Conservation (phyloP, 2,113 vertebrate species). For the Hystrix brachyura region DNA sequence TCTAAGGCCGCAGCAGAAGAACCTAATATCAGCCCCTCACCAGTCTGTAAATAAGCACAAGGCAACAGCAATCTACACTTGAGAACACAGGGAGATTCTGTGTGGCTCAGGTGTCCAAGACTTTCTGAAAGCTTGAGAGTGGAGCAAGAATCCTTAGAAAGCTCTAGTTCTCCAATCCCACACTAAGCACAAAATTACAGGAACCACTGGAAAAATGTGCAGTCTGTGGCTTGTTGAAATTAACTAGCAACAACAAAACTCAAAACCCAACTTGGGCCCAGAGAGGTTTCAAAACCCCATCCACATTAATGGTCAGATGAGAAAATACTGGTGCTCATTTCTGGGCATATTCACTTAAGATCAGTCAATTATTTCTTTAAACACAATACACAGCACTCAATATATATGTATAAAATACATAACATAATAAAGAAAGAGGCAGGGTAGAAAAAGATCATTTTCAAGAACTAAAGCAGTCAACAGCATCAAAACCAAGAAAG, state of each 20-base stretch:
- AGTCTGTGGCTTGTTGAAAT: neutral
- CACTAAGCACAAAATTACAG: neutral
- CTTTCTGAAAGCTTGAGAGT: neutral
- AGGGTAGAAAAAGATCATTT: neutral
- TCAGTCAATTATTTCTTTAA: conserved; percentile 53
- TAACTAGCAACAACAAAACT: conserved; percentile 25
- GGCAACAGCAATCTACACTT: neutral
- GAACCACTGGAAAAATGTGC: neutral
- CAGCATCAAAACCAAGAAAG: neutral
- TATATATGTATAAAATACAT: neutral
- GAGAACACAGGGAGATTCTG: neutral
- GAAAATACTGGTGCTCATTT: neutral
- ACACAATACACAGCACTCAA: neutral
- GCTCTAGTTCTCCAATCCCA: neutral
- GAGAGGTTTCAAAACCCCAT: neutral
- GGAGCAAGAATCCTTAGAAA: neutral
- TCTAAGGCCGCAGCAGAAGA: neutral
- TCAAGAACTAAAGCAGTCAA: neutral
- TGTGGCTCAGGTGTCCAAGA: neutral
- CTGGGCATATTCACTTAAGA: neutral
- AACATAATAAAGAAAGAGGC: neutral
- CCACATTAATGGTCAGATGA: neutral
- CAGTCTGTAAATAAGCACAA: neutral
- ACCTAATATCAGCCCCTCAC: neutral
- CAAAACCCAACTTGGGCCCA: neutral